phyloP scores from a whole-genome alignment of 2,888 invertebrate genomes.

The Sepiola atlantica region DNA sequence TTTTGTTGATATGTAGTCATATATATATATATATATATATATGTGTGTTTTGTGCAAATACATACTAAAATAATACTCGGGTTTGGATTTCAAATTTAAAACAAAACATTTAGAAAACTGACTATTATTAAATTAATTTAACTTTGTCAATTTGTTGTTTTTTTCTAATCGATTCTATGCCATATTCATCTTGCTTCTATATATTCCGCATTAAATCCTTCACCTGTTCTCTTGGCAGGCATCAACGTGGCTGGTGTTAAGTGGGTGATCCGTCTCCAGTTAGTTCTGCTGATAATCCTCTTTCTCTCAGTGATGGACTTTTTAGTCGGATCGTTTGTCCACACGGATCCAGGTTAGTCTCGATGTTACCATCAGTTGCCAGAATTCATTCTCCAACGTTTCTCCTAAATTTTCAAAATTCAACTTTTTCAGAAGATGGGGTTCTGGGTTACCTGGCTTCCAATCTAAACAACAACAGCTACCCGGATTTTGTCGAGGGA shows the following conservation, averaged over 20 bases:
- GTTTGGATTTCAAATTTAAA: background rate
- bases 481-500: conserved; percentile 84
- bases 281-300: conserved; percentile 88
- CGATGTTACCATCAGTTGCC: background rate
- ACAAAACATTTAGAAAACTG: too few species aligned
- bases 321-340: conserved; percentile 91
- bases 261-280: conserved; percentile 97
- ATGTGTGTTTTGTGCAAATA: background rate
- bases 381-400: background rate
- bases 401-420: background rate
- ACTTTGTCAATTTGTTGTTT: background rate
- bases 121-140: too few species aligned
- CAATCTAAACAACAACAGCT: conserved; percentile 87
- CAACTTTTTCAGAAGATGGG: conserved; percentile 80
- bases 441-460: conserved; percentile 90
- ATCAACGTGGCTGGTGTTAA: conserved; percentile 97
- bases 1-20: background rate
- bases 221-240: conserved; percentile 73
- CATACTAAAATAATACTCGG: too few species aligned
- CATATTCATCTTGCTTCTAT: background rate
- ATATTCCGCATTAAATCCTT: background rate
- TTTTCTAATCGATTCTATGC: too few species aligned
- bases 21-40: conserved; percentile 21
- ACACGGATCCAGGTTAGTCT: conserved; percentile 79
- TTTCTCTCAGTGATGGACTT: conserved; percentile 93